These are phyloP conservation scores for Gephyroberyx darwinii DNA, from an alignment of 2,797 vertebrate genomes.

Conservation along the genomic window DNA sequence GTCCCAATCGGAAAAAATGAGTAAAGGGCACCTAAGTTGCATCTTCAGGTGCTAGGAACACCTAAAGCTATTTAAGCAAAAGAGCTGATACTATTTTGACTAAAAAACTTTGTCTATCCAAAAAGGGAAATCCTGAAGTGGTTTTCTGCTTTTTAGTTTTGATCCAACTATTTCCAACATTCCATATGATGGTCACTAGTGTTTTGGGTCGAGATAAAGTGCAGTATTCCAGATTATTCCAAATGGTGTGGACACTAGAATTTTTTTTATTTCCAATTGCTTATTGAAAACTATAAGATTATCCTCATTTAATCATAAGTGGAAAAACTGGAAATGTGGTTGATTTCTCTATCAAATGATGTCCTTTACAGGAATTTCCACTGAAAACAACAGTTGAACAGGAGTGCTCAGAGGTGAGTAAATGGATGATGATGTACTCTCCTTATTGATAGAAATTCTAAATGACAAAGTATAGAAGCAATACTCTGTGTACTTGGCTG, in stretches of 20 bases:
- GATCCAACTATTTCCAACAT: constrained; percentile 1
- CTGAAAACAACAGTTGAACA: constrained; percentile 34
- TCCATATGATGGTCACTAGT: background rate
- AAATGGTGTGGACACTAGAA: background rate
- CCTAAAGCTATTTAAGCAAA: background rate
- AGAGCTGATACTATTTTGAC: constrained; percentile 1
- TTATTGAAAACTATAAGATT: background rate
- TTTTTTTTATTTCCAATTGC: background rate
- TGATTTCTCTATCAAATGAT: constrained; percentile 19
- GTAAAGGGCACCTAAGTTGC: no score
- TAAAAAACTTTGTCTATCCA: background rate
- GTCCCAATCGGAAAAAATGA: no score
- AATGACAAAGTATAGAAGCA: background rate
- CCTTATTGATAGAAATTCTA: background rate
- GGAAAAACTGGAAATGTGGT: background rate
- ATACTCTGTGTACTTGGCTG: background rate
- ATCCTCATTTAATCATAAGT: no score
- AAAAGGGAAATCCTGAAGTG: background rate
- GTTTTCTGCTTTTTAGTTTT: constrained; percentile 4
- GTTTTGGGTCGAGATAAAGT: background rate
- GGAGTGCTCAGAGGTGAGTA: constrained; percentile 66
- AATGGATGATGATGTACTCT: background rate
- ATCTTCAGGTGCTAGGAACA: background rate
- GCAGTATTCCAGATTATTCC: background rate
- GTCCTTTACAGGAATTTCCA: constrained; percentile 61